Percentiles rank a stretch among this genome's conserved stretches.
Evolutionary conservation across 2,888 invertebrate genomes (phyloP).

Genomic region (Chouioia cunea): DNA sequence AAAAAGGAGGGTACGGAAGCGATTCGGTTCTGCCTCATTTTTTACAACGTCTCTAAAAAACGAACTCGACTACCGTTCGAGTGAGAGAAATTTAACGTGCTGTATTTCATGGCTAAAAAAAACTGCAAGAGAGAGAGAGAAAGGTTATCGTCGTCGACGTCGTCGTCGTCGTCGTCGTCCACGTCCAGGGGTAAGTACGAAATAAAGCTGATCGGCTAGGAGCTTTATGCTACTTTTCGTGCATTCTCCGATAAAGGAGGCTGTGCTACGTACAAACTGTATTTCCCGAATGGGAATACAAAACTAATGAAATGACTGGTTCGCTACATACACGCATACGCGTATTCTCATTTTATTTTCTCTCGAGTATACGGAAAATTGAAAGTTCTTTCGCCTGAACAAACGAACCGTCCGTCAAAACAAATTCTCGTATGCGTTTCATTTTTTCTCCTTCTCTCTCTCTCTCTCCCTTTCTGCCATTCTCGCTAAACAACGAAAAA

Average conservation of each 20-base stretch:
- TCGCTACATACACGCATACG: too few species aligned
- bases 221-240: not conserved
- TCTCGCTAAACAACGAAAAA: not conserved
- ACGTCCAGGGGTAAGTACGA: conserved; percentile 8
- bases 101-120: not conserved
- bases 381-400: too few species aligned
- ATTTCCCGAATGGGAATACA: not conserved
- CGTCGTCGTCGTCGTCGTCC: too few species aligned
- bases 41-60: too few species aligned
- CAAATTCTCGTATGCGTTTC: not conserved
- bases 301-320: too few species aligned
- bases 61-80: not conserved
- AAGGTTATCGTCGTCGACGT: too few species aligned
- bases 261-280: too few species aligned
- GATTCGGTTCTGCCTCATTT: too few species aligned
- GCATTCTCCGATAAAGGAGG: not conserved
- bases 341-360: too few species aligned
- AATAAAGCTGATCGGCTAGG: conserved; percentile 30
- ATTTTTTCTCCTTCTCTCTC: not conserved
- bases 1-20: too few species aligned
- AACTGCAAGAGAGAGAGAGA: too few species aligned
- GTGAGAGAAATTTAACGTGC: not conserved
- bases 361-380: too few species aligned
- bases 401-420: conserved; percentile 4
- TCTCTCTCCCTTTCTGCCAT: not conserved